phyloP scores from a whole-genome alignment of 2,113 vertebrate species.

The Rattus norvegicus region GRCr8 NC_086032.1:12690501-12691000 shows the following conservation, averaged over 20 bases:
- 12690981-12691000: not conserved
- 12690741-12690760: not conserved
- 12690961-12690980: not conserved
- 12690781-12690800: not conserved
- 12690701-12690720: not conserved
- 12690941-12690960: not conserved
- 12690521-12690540: not conserved
- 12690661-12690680: not conserved
- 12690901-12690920: not conserved
- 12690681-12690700: not conserved
- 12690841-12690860: constrained; percentile 25
- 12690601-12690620: not conserved
- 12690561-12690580: not conserved
- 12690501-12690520: not conserved
- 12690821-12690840: not conserved
- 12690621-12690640: not conserved
- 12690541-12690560: not conserved
- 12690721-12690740: not conserved
- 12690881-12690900: not conserved
- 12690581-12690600: not conserved
- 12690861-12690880: not conserved
- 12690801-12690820: not conserved
- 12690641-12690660: not conserved
- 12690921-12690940: not conserved
- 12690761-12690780: not conserved